Evolutionary conservation across 2,113 vertebrate genomes (phyloP), one percentile per base, ranked within the genome.

Genomic region (Budorcas taxicolor): DNA sequence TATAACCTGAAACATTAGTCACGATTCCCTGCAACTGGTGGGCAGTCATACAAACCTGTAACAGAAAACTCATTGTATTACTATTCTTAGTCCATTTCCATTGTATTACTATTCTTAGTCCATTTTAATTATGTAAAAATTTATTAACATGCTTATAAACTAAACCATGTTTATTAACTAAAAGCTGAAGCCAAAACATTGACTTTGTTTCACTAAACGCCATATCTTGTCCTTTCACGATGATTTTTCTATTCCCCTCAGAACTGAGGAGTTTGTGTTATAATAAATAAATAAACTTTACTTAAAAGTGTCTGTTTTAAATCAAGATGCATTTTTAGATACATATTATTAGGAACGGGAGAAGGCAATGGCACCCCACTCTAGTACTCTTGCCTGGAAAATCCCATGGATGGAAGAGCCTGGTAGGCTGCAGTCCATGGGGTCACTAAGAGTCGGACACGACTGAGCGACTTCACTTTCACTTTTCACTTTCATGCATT

Each of bases 231-330:
- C 27, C 31, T 90, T 85, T 95, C 19, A 45, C 47, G 40, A 55
- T 67, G 81, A 81, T 74, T 90, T 91, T 94, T 82, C 60, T 90
- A 7, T 78, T 45, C 7, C 33, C 5, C 27, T 91, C 29, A 82
- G 83, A 78, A 85, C 27, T 13, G 4, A 90, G 78, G 50, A 29
- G 10, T 93, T 81, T 71, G 10, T 52, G 2, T 85, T 93, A 17
- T 9, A 95, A 94, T 97, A 95, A 90, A 60, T 80, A 94, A 81
- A n/a, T 91, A 87, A 86, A 87, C 12, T 57, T 88, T 25, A 92
- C 12, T 90, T 97, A 33, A 91, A 90, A 82, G 17, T 57, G 25
- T 81, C 12, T 95, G 25, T 90, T 97, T 96, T 92, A 84, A 97
- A 89, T 15, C 31, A 84, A 90, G 67, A 71, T 86, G 15, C 33